Base-by-base conservation (phyloP, 2,113 vertebrate genomes). In the Corydoras maculifer region DNA sequence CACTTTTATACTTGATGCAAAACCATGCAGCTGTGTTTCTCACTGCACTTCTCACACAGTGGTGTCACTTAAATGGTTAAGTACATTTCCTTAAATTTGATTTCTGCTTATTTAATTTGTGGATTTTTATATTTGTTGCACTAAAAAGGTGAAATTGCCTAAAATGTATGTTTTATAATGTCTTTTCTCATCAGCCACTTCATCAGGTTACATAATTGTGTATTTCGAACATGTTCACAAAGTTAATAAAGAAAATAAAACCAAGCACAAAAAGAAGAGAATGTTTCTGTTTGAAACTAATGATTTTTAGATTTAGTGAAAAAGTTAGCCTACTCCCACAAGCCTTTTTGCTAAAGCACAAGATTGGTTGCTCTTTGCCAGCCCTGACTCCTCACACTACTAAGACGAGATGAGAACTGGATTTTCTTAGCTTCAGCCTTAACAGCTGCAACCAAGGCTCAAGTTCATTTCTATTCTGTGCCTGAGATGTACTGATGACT, bases 1-100 rank as follows among this genome's bases (percentile, higher is more conserved):
- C 55, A 68, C 62, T 78, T 83, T 75, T 70, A 75, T 76, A 69
- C 66, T 69, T 29, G 3, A 61, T 72, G 35, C 60, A 61, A 80
- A 86, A 85, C 77, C 82, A 70, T 77, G 78, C 72, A 85, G 61
- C 85, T 87, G 82, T 87, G 82, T 86, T 87, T 70, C 74, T 71
- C 80, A 82, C 77, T 12, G 51, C 25, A 74, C 74, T 59, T 25
- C 18, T 25, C 73, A 79, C 77, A 83, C 81, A 80, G 29, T 58
- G 13, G 29, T 25, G 29, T 9, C 11, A 50, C 58, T 62, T 58
- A 15, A 31, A 68, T 48, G 65, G 65, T 48, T 58, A 58, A 55
- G 12, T 55, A 60, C 61, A 59, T n/a, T 51, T 60, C 30, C 8
- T 10, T 65, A 43, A 15, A 13, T 54, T 55, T 32, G 9, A 61